Conservation (phyloP, 2,888 invertebrate genomes). For the Chrysodeixis includens region DNA sequence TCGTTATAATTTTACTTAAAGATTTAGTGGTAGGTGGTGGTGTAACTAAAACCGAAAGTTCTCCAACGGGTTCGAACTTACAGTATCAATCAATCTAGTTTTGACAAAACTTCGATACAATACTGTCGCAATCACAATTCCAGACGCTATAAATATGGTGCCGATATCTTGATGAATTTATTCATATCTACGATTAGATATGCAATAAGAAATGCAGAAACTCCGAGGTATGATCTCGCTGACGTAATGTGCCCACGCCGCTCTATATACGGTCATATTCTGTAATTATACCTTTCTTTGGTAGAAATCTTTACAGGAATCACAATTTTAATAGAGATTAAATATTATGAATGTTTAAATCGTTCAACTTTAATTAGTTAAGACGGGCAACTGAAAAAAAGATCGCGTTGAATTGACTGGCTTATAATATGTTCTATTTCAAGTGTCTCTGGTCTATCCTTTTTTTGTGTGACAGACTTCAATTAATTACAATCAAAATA, state of each 20-base stretch:
- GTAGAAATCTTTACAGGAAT: not conserved
- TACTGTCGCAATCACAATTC: constrained; percentile 64
- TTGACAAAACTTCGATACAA: constrained; percentile 49
- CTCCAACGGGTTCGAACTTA: constrained; percentile 20
- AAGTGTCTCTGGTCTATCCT: no score
- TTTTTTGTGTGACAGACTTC: no score
- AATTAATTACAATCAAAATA: no score
- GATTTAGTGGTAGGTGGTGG: no score
- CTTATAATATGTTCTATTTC: no score
- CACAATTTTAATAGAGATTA: not conserved
- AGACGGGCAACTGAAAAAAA: no score
- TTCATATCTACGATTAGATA: constrained; percentile 76
- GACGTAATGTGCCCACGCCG: constrained; percentile 73
- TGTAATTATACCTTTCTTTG: constrained; percentile 39
- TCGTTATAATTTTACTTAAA: no score
- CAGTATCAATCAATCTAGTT: constrained; percentile 58
- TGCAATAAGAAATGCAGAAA: constrained; percentile 75
- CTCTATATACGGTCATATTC: constrained; percentile 62
- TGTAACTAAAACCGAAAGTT: constrained; percentile 37
- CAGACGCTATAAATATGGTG: constrained; percentile 67
- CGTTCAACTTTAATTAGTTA: no score
- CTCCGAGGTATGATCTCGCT: constrained; percentile 64
- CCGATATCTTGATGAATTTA: constrained; percentile 77
- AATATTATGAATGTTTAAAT: no score
- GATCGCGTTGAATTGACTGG: no score